These are phyloP conservation scores for Parauchenoglanis punctatus DNA, from an alignment of 2,797 vertebrate species.

Conservation along the genomic window DNA sequence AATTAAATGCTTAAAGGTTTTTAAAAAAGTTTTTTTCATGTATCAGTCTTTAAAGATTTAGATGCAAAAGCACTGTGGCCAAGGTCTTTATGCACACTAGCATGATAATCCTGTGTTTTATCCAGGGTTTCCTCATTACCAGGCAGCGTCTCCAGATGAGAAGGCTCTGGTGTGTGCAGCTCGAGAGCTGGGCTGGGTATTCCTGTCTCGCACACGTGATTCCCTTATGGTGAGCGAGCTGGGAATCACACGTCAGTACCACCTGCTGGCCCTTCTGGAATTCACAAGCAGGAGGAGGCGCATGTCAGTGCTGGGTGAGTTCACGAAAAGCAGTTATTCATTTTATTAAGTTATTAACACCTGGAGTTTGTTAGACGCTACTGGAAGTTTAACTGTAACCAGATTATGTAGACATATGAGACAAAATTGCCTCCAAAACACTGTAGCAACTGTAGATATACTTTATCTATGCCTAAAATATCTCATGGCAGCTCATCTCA, in stretches of 20 bases:
- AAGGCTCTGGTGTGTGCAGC: slow-evolving; percentile 87
- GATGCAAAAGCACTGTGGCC: background rate
- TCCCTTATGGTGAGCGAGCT: slow-evolving; percentile 83
- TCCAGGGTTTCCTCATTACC: slow-evolving; percentile 83
- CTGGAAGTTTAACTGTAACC: background rate
- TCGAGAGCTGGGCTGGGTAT: slow-evolving; percentile 85
- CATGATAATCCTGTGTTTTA: background rate
- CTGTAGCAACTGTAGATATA: background rate
- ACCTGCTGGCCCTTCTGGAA: slow-evolving; percentile 87
- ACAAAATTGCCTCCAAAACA: background rate
- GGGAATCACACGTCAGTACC: slow-evolving; percentile 79
- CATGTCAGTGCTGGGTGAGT: slow-evolving; percentile 93
- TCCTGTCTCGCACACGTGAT: slow-evolving; percentile 86
- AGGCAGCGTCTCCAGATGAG: slow-evolving; percentile 92
- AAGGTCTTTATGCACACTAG: background rate
- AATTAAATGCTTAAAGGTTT: background rate
- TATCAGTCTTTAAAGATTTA: background rate
- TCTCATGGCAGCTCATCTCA: background rate
- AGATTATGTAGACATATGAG: background rate
- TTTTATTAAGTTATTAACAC: background rate
- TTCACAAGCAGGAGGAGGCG: slow-evolving; percentile 91
- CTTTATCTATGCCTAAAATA: background rate
- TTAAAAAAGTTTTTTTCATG: background rate
- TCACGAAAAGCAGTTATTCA: background rate
- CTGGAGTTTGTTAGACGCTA: background rate